Base-by-base conservation (phyloP, 2,888 invertebrate species). In the Ecliptopera silaceata region DNA sequence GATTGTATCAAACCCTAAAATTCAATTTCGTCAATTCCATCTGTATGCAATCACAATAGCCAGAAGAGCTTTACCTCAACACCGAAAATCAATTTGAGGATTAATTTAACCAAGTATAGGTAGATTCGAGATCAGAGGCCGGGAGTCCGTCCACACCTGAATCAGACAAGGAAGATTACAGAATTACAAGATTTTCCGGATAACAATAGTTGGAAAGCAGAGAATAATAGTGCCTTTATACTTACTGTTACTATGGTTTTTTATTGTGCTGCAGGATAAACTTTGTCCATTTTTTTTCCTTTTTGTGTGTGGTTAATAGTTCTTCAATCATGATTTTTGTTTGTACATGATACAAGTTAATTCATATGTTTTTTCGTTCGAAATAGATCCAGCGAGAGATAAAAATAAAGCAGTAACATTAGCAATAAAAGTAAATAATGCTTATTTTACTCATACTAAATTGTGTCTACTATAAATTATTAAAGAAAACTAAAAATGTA, bases 81-180 rank as follows among this genome's bases (percentile, higher is more conserved):
- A 47, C 41, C 41, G 51, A 59, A 56, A 59, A 59, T 59, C 56
- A 57, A 57, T 57, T 61, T 57, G 31, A 41, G 58, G 52, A 56
- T 61, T 58, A 61, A 61, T 61, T 56, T 58, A 52, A 46, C 44
- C 36, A 42, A 36, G 48, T 50, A 49, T 36, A 53, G 53, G 50
- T 44, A 50, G 13, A 42, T 46, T 53, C 34, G 51, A 41, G 53
- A 56, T 59, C 59, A 39, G 31, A 34, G 52, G 45, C 49, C 48
- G 48, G 38, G 36, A 51, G 49, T 34, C 47, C 50, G 20, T 44
- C 47, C 29, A 46, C 48, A 59, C 51, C 63, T 55, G 63, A 43
- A 57, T 52, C 49, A 29, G 49, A 55, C 56, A 55, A 55, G 45
- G 38, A 39, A 44, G 18, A 53, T 62, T 59, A 54, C 45, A 45